Conservation (phyloP, 64 coral and sea anemone genomes). For the Porites australiensis region DNA sequence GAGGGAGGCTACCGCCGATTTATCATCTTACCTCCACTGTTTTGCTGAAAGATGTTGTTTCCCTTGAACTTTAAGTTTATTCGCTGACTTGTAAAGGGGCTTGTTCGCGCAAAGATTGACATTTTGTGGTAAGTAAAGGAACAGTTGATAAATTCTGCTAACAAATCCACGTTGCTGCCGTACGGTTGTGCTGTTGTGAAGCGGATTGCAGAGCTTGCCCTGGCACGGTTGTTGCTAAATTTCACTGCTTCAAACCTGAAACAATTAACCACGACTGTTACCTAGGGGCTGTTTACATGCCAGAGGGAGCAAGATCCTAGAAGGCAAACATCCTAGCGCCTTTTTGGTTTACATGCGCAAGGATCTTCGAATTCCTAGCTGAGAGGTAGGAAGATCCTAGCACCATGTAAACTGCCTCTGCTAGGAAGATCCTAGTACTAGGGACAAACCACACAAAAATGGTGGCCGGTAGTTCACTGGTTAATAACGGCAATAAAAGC, state of each 20-base stretch:
- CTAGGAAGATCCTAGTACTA: no score
- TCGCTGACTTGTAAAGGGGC: conserved; percentile 75
- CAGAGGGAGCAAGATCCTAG: no score
- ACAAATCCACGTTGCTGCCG: conserved; percentile 1
- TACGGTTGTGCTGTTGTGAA: conserved; percentile 74
- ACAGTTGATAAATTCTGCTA: conserved; percentile 70
- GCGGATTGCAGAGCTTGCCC: conserved; percentile 56
- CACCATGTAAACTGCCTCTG: no score
- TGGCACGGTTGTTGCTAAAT: conserved; percentile 23
- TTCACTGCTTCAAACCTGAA: conserved; percentile 29
- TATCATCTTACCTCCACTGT: conserved; percentile 20
- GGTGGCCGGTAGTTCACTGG: no score
- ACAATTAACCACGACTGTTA: neutral
- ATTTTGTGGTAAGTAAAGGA: conserved; percentile 11
- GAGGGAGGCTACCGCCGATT: no score
- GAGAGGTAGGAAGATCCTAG: no score
- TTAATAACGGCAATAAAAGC: no score
- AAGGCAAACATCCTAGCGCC: no score
- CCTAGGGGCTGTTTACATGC: no score
- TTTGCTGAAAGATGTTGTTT: conserved; percentile 57
- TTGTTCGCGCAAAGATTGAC: conserved; percentile 20
- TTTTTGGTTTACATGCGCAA: no score
- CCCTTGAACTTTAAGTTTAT: conserved; percentile 60
- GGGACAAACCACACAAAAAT: no score
- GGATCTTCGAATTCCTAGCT: no score